Evolutionary conservation across 1,140 invertebrate genomes (phyloP).

Genomic region (Monomorium pharaonis): DNA sequence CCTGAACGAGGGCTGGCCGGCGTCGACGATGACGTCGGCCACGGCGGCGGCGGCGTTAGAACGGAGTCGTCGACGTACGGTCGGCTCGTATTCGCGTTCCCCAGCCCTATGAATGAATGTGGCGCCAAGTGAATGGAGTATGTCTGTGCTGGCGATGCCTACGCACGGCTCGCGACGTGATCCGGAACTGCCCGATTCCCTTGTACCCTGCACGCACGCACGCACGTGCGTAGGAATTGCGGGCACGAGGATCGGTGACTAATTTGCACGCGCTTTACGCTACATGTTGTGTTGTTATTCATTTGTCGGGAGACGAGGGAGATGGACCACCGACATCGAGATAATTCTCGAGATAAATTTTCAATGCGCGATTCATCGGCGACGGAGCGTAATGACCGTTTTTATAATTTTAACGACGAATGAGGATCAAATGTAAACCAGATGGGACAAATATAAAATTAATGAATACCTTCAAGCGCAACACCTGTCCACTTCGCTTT

Average conservation of each 20-base stretch:
- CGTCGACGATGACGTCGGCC: conserved; percentile 49
- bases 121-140: conserved; percentile 85
- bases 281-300: conserved; percentile 32
- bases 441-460: not conserved
- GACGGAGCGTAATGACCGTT: not conserved
- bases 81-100: conserved; percentile 29
- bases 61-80: conserved; percentile 9
- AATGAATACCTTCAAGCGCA: not conserved
- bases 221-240: conserved; percentile 25
- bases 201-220: conserved; percentile 24
- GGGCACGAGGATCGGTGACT: conserved; percentile 75
- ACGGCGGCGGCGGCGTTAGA: conserved; percentile 32
- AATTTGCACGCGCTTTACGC: conserved; percentile 75
- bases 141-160: conserved; percentile 81
- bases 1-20: conserved; percentile 2
- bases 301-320: conserved; percentile 44
- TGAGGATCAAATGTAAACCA: not conserved
- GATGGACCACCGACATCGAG: conserved; percentile 48
- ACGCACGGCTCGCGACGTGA: conserved; percentile 70
- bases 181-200: conserved; percentile 32
- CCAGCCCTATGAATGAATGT: conserved; percentile 83
- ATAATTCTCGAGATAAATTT: conserved; percentile 42
- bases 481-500: conserved; percentile 26
- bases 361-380: not conserved
- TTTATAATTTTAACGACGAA: not conserved